Percentiles rank a stretch among this genome's conserved stretches.
Conservation (phyloP, 2,888 invertebrate species). For the Drosophila macrospina region DNA sequence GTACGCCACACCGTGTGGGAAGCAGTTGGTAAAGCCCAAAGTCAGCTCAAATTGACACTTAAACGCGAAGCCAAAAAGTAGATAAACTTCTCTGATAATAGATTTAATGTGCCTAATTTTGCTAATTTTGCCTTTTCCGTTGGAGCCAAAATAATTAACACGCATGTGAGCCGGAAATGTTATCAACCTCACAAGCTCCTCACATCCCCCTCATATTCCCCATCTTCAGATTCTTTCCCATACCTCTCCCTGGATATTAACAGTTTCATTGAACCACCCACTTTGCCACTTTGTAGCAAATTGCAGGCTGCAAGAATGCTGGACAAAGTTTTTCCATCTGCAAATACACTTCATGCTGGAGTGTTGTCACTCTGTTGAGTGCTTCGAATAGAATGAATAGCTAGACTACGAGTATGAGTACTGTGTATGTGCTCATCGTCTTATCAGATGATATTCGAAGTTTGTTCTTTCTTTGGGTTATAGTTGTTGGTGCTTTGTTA, state of each 20-base stretch:
- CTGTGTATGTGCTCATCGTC: no score
- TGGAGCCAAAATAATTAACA: slow-evolving; percentile 59
- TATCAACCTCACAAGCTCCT: slow-evolving; percentile 21
- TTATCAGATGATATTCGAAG: no score
- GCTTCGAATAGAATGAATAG: background rate
- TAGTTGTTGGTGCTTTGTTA: no score
- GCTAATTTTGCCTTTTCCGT: slow-evolving; percentile 57
- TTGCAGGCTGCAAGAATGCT: slow-evolving; percentile 30
- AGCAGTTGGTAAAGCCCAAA: slow-evolving; percentile 15
- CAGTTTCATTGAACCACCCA: slow-evolving; percentile 22
- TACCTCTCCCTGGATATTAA: background rate
- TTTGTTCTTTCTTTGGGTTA: no score
- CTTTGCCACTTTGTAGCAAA: slow-evolving; percentile 22
- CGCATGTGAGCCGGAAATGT: slow-evolving; percentile 49
- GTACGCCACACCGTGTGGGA: background rate
- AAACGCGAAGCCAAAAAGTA: slow-evolving; percentile 47
- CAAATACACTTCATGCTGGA: slow-evolving; percentile 13
- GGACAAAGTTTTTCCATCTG: slow-evolving; percentile 12
- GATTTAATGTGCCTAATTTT: slow-evolving; percentile 62
- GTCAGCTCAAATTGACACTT: slow-evolving; percentile 50
- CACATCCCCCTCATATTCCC: background rate
- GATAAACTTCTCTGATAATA: slow-evolving; percentile 66
- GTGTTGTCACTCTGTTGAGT: background rate
- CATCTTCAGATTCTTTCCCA: background rate
- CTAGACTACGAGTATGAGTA: background rate